Conservation (phyloP, 2,797 vertebrate species). For the Phrynocephalus forsythii region DNA sequence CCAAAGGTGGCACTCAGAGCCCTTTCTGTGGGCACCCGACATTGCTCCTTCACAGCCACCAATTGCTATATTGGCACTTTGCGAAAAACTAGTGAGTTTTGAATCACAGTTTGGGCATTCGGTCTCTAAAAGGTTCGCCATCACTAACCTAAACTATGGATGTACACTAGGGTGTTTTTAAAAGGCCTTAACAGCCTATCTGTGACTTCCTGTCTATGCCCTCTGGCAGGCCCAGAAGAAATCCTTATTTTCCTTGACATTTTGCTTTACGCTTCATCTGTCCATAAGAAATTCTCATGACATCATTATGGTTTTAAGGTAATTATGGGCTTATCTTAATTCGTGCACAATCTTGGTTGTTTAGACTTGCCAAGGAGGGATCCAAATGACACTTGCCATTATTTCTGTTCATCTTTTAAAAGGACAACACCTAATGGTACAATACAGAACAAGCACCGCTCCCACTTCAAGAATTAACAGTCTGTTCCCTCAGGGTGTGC, state of each 20-base stretch:
- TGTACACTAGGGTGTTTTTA: background rate
- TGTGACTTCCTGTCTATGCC: background rate
- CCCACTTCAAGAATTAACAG: background rate
- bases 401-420: slow-evolving; percentile 16
- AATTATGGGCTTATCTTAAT: slow-evolving; percentile 30
- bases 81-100: no score
- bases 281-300: slow-evolving; percentile 23
- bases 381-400: slow-evolving; percentile 12
- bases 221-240: background rate
- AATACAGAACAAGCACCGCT: background rate
- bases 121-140: no score
- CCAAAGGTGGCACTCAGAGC: no score
- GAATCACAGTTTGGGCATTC: no score
- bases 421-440: slow-evolving; percentile 27
- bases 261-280: slow-evolving; percentile 11
- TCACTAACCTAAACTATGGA: background rate
- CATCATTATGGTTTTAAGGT: slow-evolving; percentile 28
- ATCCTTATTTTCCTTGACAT: background rate
- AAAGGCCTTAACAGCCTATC: background rate
- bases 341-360: slow-evolving; percentile 25
- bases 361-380: slow-evolving; percentile 30
- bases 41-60: no score
- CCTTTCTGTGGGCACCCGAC: no score
- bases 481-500: background rate
- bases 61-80: no score